phyloP scores from a whole-genome alignment of 64 coral and sea anemone genomes.

The Porites australiensis region DNA sequence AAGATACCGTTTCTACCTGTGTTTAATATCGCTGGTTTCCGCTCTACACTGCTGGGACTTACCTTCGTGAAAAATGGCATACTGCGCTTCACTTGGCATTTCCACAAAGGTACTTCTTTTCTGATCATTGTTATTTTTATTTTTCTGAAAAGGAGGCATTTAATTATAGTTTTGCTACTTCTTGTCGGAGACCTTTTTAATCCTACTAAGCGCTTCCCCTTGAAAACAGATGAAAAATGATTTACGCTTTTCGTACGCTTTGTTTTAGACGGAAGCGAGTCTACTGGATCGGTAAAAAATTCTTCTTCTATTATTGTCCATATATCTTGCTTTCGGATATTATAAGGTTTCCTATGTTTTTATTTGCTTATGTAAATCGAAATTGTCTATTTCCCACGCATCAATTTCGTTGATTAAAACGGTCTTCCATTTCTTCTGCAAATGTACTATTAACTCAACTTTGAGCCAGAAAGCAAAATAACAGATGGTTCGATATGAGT shows the following conservation, averaged over 20 bases:
- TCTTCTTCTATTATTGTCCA: neutral
- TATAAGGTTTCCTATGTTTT: neutral
- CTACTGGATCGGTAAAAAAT: neutral
- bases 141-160: neutral
- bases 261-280: neutral
- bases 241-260: neutral
- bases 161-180: neutral
- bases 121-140: neutral
- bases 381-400: neutral
- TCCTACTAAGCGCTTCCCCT: too few species aligned
- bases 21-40: neutral
- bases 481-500: neutral
- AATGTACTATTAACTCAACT: too few species aligned
- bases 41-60: neutral
- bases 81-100: neutral
- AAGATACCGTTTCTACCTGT: neutral
- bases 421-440: too few species aligned
- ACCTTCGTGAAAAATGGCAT: neutral
- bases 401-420: too few species aligned
- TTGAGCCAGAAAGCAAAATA: too few species aligned
- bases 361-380: neutral
- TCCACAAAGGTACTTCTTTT: neutral
- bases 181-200: too few species aligned
- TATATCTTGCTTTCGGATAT: constrained; percentile 9
- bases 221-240: neutral